Conservation (phyloP, 1,140 invertebrate genomes). For the Anoplolepis gracilipes region DNA sequence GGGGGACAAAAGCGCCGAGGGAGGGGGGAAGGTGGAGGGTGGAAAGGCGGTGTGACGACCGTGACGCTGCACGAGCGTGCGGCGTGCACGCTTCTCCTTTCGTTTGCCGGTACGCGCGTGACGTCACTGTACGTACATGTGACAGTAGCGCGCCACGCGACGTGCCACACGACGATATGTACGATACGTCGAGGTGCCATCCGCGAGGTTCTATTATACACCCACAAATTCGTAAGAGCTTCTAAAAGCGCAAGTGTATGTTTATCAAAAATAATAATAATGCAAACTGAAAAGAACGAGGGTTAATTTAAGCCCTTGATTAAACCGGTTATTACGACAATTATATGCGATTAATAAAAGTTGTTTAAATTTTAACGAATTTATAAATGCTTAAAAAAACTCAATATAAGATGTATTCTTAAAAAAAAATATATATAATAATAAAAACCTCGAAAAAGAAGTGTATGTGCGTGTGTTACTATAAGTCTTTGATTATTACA, state of each 20-base stretch:
- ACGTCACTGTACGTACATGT: conserved; percentile 34
- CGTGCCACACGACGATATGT: not conserved
- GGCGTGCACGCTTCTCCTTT: conserved; percentile 56
- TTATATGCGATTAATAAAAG: not conserved
- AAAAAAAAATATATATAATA: too few species aligned
- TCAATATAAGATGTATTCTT: too few species aligned
- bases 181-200: not conserved
- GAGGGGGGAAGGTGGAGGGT: not conserved
- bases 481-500: not conserved
- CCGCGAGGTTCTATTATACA: too few species aligned
- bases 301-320: not conserved
- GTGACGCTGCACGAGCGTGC: conserved; percentile 49
- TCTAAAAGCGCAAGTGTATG: not conserved
- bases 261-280: too few species aligned
- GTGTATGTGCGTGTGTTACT: not conserved
- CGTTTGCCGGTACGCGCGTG: conserved; percentile 16
- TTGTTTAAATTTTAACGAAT: not conserved
- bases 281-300: not conserved
- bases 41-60: not conserved
- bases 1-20: too few species aligned
- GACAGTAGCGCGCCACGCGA: conserved; percentile 3
- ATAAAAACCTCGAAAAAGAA: too few species aligned
- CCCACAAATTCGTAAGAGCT: not conserved
- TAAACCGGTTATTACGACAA: not conserved
- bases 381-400: too few species aligned